Evolutionary conservation across 2,888 invertebrate genomes (phyloP), one percentile per base, ranked within the genome.

Genomic region (Caenorhabditis doughertyi): DNA sequence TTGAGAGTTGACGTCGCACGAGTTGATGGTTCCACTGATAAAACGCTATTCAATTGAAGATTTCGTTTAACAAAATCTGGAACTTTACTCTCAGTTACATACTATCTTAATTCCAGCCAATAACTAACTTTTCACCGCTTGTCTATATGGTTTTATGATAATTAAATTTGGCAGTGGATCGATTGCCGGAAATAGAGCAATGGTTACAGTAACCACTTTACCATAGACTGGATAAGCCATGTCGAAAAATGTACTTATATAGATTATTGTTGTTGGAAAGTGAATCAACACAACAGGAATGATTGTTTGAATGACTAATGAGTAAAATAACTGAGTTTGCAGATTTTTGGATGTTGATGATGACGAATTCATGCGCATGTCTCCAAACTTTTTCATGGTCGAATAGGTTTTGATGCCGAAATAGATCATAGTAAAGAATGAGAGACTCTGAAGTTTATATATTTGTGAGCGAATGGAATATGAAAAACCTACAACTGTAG

Each of bases 91-190:
- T 18, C 3, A 11, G 3, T 11, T 42, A 3, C 9, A 13, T 3
- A 3, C 3, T 7, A 3, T 53, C n/a, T 2, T 21, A n/a, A 13
- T 53, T 53, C n/a, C n/a, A n/a, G n/a, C 5, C 4, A 16, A 25
- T 16, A n/a, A 56, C 35, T 58, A 5, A 62, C 62, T 18, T 44
- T 47, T 44, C 0, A 62, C 18, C 27, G 62, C 62, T 5, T 29
- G 27, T 16, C 58, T 35, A 70, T 70, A 70, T 3, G 70, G 70
- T 32, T 47, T 29, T 5, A 70, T 70, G 9, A 70, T 70, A 5
- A 58, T 47, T 32, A 70, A 21, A 70, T 58, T 70, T 13, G 70
- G 70, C 21, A 70, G 32, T n/a, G 70, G 70, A 32, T 70, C 70
- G n/a, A 70, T 70, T 4, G 56, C 70, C 9, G 70, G 70, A 25